Conservation (phyloP, 2,888 invertebrate genomes). For the Suillia variegata region DNA sequence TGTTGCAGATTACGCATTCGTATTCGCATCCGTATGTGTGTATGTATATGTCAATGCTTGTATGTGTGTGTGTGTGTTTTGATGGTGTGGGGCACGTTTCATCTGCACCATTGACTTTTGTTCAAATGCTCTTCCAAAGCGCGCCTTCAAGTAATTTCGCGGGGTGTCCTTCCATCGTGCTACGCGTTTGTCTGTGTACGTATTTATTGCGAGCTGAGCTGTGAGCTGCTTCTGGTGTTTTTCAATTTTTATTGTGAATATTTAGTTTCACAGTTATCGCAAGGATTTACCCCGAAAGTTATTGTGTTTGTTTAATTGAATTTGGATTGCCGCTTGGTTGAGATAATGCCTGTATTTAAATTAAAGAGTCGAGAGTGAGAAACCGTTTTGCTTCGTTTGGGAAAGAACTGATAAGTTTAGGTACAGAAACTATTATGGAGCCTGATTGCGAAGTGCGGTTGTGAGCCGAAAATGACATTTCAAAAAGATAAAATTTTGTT, state of each 20-base stretch:
- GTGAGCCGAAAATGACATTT: too few species aligned
- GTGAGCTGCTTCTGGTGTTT: conserved; percentile 27
- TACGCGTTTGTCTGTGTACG: not conserved
- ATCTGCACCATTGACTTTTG: conserved; percentile 56
- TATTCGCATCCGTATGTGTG: conserved; percentile 15
- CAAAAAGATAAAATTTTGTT: too few species aligned
- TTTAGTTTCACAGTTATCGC: conserved; percentile 55
- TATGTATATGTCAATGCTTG: conserved; percentile 14
- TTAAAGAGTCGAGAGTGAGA: not conserved
- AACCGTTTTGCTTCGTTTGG: too few species aligned
- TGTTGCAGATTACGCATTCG: conserved; percentile 50
- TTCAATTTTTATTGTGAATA: conserved; percentile 47
- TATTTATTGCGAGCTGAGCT: not conserved
- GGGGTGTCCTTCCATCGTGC: not conserved
- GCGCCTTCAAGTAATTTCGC: not conserved
- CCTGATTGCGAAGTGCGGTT: too few species aligned
- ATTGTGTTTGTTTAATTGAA: conserved; percentile 62
- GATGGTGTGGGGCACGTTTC: conserved; percentile 36
- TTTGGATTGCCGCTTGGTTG: conserved; percentile 43
- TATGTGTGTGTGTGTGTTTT: conserved; percentile 23
- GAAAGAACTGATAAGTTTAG: too few species aligned
- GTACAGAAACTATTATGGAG: too few species aligned
- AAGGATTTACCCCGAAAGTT: conserved; percentile 55
- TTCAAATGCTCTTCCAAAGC: conserved; percentile 21
- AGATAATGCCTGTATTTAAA: not conserved